Evolutionary conservation across 2,113 vertebrate species (phyloP).

Genomic region (Gambusia holbrooki): DNA sequence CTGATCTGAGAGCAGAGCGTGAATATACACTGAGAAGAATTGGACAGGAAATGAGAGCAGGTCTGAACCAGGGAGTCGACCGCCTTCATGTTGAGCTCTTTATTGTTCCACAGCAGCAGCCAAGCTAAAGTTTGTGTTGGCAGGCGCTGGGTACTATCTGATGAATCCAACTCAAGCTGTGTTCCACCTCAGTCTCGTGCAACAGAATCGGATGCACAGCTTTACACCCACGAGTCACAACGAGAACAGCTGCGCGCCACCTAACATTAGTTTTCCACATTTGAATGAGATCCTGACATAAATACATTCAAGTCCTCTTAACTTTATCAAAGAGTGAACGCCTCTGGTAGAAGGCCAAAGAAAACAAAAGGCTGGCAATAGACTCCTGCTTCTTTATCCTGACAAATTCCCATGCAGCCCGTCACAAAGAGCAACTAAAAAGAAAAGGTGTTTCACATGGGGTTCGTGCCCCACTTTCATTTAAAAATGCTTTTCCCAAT

Average conservation of each 20-base stretch:
- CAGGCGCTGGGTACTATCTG: constrained; percentile 41
- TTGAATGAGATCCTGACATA: neutral
- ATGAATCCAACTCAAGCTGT: constrained; percentile 59
- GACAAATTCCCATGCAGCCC: neutral
- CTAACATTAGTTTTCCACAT: neutral
- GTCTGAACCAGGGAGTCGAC: constrained; percentile 48
- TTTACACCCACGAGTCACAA: neutral
- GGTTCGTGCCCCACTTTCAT: too few relatives aligned
- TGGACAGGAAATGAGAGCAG: neutral
- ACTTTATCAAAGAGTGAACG: too few relatives aligned
- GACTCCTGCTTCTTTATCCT: neutral
- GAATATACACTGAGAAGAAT: constrained; percentile 20
- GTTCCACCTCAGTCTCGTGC: constrained; percentile 31
- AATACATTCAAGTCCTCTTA: too few relatives aligned
- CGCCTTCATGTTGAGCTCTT: constrained; percentile 55
- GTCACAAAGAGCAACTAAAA: too few relatives aligned
- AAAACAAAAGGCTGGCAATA: too few relatives aligned
- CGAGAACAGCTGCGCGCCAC: neutral
- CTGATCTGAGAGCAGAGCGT: constrained; percentile 20
- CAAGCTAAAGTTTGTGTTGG: constrained; percentile 77
- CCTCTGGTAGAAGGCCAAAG: too few relatives aligned
- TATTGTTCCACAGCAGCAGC: constrained; percentile 62
- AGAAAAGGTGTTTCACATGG: too few relatives aligned
- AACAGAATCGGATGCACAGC: neutral
- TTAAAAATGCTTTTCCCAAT: too few relatives aligned